Conservation (phyloP, 2,888 invertebrate genomes). For the Phytoseiulus persimilis region DNA sequence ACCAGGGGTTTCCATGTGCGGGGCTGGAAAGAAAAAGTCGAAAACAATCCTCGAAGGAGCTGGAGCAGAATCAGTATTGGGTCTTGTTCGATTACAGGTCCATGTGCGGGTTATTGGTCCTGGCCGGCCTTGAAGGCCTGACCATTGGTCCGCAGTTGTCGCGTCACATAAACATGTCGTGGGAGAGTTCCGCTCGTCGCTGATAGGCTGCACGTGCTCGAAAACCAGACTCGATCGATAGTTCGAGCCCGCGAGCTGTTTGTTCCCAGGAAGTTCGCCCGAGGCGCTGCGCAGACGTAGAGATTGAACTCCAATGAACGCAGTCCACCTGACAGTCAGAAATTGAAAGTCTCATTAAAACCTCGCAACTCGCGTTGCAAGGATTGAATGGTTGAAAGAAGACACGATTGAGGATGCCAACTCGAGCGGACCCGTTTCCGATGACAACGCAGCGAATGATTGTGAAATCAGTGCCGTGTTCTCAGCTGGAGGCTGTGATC, state of each 20-base stretch:
- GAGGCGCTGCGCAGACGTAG: background rate
- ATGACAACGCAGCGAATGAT: no score
- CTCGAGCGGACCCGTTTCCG: no score
- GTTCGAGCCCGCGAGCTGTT: background rate
- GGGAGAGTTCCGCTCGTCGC: background rate
- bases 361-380: no score
- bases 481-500: background rate
- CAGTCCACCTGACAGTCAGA: background rate
- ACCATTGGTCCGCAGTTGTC: background rate
- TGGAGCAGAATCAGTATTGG: background rate
- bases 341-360: no score
- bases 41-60: background rate
- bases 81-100: background rate
- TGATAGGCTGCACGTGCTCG: background rate
- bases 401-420: no score
- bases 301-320: background rate
- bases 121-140: background rate
- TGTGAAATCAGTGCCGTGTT: background rate
- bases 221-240: background rate
- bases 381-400: no score
- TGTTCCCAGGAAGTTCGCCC: background rate
- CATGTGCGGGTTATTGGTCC: background rate
- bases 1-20: no score
- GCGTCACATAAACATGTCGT: background rate
- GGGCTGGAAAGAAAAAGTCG: background rate